phyloP scores from a whole-genome alignment of 1,140 invertebrate species.

The Drosophila littoralis region DNA sequence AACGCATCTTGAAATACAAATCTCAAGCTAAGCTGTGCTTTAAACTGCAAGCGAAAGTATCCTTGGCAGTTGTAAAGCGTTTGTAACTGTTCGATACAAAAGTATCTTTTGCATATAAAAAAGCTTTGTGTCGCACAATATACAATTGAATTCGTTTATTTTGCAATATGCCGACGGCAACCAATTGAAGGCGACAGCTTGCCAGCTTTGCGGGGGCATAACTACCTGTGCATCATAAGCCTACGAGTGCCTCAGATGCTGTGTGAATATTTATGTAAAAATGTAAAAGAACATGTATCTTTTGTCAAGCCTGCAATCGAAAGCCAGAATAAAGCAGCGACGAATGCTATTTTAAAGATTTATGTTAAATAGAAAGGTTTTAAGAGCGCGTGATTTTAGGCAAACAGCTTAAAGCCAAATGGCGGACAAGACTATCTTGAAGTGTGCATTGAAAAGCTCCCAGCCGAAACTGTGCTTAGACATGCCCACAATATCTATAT shows the following conservation, averaged over 20 bases:
- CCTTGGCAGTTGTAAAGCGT: neutral
- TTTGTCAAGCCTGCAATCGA: no score
- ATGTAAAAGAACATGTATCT: no score
- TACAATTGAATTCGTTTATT: no score
- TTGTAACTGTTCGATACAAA: slow-evolving; percentile 1
- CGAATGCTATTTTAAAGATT: no score
- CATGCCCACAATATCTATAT: neutral
- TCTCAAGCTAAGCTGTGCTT: neutral
- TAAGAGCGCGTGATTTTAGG: neutral
- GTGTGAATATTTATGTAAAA: no score
- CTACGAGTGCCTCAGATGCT: no score
- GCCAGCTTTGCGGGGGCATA: no score
- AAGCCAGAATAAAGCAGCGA: no score
- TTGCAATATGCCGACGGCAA: no score
- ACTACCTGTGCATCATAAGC: no score
- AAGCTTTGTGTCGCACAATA: neutral
- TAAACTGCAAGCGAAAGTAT: neutral
- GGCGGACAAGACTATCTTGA: slow-evolving; percentile 28
- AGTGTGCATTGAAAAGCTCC: neutral
- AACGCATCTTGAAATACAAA: no score
- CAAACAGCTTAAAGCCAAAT: slow-evolving; percentile 14
- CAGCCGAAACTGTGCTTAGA: slow-evolving; percentile 1
- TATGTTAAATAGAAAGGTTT: neutral
- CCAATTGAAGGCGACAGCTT: no score
- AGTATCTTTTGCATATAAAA: neutral